Evolutionary conservation across 2,888 invertebrate species (phyloP).

Genomic region (Unio delphinus): DNA sequence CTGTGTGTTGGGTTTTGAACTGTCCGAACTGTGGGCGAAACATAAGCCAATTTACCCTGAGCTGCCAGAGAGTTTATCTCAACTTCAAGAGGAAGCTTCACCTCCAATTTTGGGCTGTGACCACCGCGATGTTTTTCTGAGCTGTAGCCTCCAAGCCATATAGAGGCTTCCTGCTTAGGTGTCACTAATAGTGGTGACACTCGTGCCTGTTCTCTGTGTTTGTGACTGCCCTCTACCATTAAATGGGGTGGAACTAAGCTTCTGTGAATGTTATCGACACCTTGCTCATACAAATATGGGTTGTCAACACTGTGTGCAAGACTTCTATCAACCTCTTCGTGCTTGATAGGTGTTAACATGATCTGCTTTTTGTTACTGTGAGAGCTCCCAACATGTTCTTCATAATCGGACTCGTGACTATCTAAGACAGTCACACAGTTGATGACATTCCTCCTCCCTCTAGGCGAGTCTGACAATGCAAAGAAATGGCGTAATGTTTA

Average conservation of each 20-base stretch:
- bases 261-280: conserved; percentile 21
- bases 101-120: conserved; percentile 50
- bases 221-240: conserved; percentile 29
- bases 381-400: conserved; percentile 33
- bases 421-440: conserved; percentile 86
- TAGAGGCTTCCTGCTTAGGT: conserved; percentile 41
- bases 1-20: conserved; percentile 38
- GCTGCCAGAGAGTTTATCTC: conserved; percentile 57
- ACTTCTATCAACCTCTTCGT: conserved; percentile 54
- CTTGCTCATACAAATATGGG: conserved; percentile 15
- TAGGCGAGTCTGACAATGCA: conserved; percentile 25
- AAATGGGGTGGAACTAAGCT: conserved; percentile 40
- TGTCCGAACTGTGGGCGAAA: conserved; percentile 61
- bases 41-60: conserved; percentile 63
- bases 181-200: conserved; percentile 43
- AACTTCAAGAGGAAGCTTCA: conserved; percentile 49
- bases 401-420: conserved; percentile 57
- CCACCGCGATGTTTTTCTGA: conserved; percentile 33
- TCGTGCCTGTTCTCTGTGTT: conserved; percentile 47
- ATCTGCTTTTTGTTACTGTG: conserved; percentile 38
- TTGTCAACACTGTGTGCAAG: conserved; percentile 25
- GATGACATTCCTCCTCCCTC: conserved; percentile 80
- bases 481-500: no score
- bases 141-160: conserved; percentile 11
- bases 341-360: conserved; percentile 62